Conservation (phyloP, 2,888 invertebrate genomes). For the Andrena chrysosceles region DNA sequence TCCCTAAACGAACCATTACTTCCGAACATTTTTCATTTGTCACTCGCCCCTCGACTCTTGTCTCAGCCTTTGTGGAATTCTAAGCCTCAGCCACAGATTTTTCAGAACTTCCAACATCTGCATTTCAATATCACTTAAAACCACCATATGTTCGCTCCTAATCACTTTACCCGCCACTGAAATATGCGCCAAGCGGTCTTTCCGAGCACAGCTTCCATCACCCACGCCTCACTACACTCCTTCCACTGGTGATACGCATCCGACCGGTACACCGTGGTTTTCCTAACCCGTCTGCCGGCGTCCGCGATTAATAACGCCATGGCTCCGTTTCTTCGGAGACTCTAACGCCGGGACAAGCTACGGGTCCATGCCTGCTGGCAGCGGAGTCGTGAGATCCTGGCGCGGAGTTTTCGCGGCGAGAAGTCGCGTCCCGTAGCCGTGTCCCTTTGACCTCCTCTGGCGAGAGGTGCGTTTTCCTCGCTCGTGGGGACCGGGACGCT, state of each 20-base stretch:
- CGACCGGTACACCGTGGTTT: neutral
- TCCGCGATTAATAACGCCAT: constrained; percentile 48
- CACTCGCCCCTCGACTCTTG: neutral
- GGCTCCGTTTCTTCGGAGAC: constrained; percentile 10
- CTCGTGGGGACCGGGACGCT: constrained; percentile 54
- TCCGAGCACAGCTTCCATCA: no score
- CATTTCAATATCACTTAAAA: no score
- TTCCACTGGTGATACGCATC: no score
- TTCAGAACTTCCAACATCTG: neutral
- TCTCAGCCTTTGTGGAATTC: constrained; percentile 12
- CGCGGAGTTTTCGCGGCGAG: constrained; percentile 59
- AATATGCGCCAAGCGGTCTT: no score
- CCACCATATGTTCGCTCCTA: no score
- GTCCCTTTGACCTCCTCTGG: constrained; percentile 67
- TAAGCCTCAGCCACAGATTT: neutral
- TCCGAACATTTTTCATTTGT: constrained; percentile 22
- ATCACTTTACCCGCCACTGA: no score
- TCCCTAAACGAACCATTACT: neutral
- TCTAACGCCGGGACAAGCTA: constrained; percentile 23
- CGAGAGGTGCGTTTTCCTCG: constrained; percentile 61
- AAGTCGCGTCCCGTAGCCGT: constrained; percentile 49
- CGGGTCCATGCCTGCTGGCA: neutral
- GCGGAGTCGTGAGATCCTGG: constrained; percentile 40
- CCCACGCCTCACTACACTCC: neutral
- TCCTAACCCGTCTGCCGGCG: constrained; percentile 21